Evolutionary conservation across 1,140 invertebrate genomes (phyloP).

Genomic region (Drosophila athabasca): DNA sequence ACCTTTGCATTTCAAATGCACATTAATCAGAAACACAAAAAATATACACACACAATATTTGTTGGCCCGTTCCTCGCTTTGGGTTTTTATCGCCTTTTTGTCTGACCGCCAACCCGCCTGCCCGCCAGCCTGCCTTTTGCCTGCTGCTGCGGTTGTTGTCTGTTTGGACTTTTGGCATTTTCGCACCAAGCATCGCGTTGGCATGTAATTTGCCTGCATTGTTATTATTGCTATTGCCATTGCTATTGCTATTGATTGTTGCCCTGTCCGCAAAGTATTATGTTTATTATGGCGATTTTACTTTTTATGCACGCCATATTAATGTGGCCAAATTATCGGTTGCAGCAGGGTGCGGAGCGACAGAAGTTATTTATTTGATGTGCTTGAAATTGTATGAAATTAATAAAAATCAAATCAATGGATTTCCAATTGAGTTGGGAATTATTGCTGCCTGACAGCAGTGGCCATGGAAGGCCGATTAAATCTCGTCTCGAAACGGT

Average conservation of each 20-base stretch:
- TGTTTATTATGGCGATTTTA: slow-evolving; percentile 24
- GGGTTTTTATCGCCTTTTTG: slow-evolving; percentile 25
- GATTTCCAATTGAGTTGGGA: slow-evolving; percentile 27
- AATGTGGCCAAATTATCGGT: slow-evolving; percentile 45
- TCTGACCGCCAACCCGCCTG: not conserved
- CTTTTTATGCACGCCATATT: slow-evolving; percentile 13
- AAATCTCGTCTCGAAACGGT: too few species aligned
- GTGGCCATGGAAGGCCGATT: not conserved
- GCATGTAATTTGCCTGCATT: slow-evolving; percentile 37
- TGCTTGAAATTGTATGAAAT: slow-evolving; percentile 39
- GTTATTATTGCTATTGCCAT: slow-evolving; percentile 41
- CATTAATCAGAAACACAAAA: slow-evolving; percentile 41
- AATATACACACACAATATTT: slow-evolving; percentile 6
- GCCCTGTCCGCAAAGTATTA: slow-evolving; percentile 21
- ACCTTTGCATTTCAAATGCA: slow-evolving; percentile 51
- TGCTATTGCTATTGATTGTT: slow-evolving; percentile 44
- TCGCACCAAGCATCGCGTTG: slow-evolving; percentile 11
- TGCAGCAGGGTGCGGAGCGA: not conserved
- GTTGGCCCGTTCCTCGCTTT: slow-evolving; percentile 9
- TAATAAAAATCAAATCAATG: slow-evolving; percentile 36
- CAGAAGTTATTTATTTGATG: slow-evolving; percentile 22
- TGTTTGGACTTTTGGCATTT: slow-evolving; percentile 33
- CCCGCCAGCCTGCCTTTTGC: not conserved
- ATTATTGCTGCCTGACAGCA: not conserved
- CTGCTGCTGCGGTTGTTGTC: slow-evolving; percentile 8